phyloP scores from a whole-genome alignment of 2,113 vertebrate genomes.

The Pontoporia blainvillei region DNA sequence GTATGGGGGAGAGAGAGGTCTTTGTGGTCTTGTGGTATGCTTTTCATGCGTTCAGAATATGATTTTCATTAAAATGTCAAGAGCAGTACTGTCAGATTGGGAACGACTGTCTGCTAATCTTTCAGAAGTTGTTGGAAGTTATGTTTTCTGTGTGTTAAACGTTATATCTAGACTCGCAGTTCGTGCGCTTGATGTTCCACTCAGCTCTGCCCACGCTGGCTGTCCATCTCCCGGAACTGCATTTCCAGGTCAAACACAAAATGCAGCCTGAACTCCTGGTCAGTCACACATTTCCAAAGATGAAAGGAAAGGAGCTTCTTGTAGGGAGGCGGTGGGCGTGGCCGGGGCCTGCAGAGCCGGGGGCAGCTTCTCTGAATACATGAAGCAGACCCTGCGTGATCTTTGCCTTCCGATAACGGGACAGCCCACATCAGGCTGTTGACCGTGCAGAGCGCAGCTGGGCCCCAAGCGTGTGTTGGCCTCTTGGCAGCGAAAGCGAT shows the following conservation, averaged over 20 bases:
- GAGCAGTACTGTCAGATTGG: neutral
- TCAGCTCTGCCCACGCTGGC: too few relatives aligned
- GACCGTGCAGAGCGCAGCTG: constrained; percentile 15
- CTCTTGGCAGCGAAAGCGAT: constrained; percentile 38
- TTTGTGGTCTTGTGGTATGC: neutral
- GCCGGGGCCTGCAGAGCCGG: constrained; percentile 35
- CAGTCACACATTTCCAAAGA: constrained; percentile 50
- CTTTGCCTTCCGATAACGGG: constrained; percentile 66
- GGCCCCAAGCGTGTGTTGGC: neutral
- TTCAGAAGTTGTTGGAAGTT: neutral
- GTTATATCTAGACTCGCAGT: neutral
- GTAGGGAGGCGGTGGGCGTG: constrained; percentile 72
- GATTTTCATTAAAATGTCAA: constrained; percentile 34
- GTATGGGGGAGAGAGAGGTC: fast-evolving
- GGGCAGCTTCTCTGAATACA: constrained; percentile 61
- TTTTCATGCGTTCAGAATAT: neutral
- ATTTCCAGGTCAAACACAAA: constrained; percentile 21
- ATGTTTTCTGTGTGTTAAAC: neutral
- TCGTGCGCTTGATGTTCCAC: neutral
- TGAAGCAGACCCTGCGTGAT: constrained; percentile 22
- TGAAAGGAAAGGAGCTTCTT: constrained; percentile 61
- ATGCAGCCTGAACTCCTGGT: neutral
- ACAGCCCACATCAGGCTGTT: neutral
- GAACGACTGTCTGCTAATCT: neutral
- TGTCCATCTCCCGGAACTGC: neutral